phyloP scores from a whole-genome alignment of 2,888 invertebrate species.

The Heliconius aoede region DNA sequence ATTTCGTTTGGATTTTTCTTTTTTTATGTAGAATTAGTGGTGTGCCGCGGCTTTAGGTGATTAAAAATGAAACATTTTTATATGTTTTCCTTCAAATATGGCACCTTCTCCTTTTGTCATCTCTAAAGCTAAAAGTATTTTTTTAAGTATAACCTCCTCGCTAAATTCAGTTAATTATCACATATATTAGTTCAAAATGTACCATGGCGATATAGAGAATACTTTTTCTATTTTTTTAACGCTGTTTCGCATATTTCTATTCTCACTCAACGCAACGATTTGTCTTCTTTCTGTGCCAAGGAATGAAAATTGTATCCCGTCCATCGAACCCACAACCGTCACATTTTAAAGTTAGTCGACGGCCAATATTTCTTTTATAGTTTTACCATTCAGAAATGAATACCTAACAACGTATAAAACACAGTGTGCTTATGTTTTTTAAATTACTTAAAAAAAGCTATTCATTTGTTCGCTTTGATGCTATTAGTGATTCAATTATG shows the following conservation, averaged over 20 bases:
- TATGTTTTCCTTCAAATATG: neutral
- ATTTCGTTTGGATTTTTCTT: conserved; percentile 34
- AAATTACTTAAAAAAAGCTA: conserved; percentile 9
- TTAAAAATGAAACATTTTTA: neutral
- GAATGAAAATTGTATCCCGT: no score
- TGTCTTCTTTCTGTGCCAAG: no score
- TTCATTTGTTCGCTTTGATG: conserved; percentile 13
- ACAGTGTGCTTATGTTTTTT: neutral
- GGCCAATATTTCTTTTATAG: neutral
- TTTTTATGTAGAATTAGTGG: conserved; percentile 21
- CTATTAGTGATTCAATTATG: conserved; percentile 19
- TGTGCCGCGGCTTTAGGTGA: neutral
- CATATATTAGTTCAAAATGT: no score
- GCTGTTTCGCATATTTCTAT: no score
- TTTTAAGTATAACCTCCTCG: no score
- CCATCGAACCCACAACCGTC: neutral
- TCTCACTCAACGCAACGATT: no score
- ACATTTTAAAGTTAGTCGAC: neutral
- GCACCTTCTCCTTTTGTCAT: no score
- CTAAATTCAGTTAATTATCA: no score
- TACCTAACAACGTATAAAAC: conserved; percentile 4
- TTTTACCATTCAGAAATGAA: neutral
- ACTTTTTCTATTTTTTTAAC: no score
- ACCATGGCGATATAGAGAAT: no score
- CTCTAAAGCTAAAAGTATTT: no score